These are phyloP conservation scores for Caenorhabditis sp. DNA, from an alignment of 2,888 invertebrate genomes.

Conservation along the genomic window DNA sequence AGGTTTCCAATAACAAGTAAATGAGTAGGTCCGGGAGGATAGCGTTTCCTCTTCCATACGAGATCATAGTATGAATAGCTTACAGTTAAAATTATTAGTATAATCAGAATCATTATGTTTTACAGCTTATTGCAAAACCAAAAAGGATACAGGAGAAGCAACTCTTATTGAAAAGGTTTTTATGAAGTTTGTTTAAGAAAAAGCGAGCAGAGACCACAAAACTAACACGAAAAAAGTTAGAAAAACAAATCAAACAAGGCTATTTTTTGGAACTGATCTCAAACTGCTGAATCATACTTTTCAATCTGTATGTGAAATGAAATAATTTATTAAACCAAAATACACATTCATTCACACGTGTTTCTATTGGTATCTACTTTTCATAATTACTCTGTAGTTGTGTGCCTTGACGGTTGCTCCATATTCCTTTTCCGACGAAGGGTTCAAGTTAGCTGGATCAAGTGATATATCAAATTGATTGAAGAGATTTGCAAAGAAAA, in stretches of 20 bases:
- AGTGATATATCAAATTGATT: conserved; percentile 38
- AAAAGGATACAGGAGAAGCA: too few relatives aligned
- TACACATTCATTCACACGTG: too few relatives aligned
- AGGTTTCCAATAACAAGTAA: conserved; percentile 34
- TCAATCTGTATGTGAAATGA: too few relatives aligned
- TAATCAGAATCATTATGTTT: neutral
- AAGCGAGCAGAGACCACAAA: too few relatives aligned
- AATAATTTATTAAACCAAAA: too few relatives aligned
- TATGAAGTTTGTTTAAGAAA: too few relatives aligned
- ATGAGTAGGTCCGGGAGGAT: conserved; percentile 40
- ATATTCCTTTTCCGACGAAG: conserved; percentile 22
- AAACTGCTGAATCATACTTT: too few relatives aligned
- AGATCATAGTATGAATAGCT: conserved; percentile 13
- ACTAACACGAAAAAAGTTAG: too few relatives aligned
- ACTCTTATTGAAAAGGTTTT: too few relatives aligned
- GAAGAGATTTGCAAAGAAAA: conserved; percentile 46
- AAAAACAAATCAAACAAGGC: too few relatives aligned
- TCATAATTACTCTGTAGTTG: conserved; percentile 22
- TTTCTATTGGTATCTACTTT: conserved; percentile 8
- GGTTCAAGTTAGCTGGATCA: conserved; percentile 12
- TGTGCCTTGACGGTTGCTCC: conserved; percentile 35
- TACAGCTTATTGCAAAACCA: too few relatives aligned
- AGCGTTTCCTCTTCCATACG: conserved; percentile 30
- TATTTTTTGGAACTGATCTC: too few relatives aligned
- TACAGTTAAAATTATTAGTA: neutral